These are phyloP conservation scores for Esox niger DNA, from an alignment of 2,113 vertebrate species.

Conservation along the genomic window DNA sequence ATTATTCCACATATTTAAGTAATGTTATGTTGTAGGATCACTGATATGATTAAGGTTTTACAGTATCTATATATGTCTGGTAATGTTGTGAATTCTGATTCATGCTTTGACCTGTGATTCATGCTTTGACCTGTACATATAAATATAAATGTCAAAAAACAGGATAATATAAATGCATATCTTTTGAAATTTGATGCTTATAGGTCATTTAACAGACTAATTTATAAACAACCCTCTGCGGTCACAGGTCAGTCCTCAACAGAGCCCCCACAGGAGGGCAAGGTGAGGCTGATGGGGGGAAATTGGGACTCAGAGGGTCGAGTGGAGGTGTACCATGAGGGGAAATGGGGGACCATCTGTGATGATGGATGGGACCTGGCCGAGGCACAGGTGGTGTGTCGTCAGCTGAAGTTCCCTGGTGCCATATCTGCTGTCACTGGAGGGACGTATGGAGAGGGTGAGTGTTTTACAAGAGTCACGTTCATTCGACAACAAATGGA, in stretches of 20 bases:
- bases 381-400: slow-evolving; percentile 75
- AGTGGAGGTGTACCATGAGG: slow-evolving; percentile 77
- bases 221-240: neutral
- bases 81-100: neutral
- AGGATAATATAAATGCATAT: too few relatives aligned
- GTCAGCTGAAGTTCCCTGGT: slow-evolving; percentile 66
- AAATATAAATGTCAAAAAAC: too few relatives aligned
- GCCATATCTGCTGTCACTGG: slow-evolving; percentile 56
- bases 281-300: slow-evolving; percentile 54
- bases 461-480: neutral
- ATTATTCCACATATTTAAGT: too few relatives aligned
- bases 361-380: slow-evolving; percentile 74
- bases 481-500: too few relatives aligned
- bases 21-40: too few relatives aligned
- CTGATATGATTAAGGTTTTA: too few relatives aligned
- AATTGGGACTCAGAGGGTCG: slow-evolving; percentile 55
- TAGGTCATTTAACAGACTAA: too few relatives aligned
- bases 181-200: too few relatives aligned
- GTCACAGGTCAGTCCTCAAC: neutral
- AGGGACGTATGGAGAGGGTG: slow-evolving; percentile 67
- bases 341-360: slow-evolving; percentile 79
- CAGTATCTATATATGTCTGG: too few relatives aligned
- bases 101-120: neutral
- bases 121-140: too few relatives aligned
- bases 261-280: slow-evolving; percentile 34